Evolutionary conservation across 1,140 invertebrate species (phyloP), one percentile per base, ranked within the genome.

Genomic region (Aphidius gifuensis): DNA sequence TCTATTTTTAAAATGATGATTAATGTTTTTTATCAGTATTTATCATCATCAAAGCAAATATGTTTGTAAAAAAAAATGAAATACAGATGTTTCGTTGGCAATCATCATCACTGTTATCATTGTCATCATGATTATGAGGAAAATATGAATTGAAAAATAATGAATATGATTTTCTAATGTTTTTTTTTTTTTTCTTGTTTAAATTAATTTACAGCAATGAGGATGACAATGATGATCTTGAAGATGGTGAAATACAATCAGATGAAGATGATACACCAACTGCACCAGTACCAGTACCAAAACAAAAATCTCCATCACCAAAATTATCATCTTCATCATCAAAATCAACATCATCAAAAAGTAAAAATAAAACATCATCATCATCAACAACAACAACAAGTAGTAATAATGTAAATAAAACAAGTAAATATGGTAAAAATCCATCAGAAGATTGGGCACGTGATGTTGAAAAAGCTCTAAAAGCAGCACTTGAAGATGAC

Each of bases 381-480:
- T 68, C 55, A 58, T 63, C 54, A 64, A 64, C 54, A 54, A 58
- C 60, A 58, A 59, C 66, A 60, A 59, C 61, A 58, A 51, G 60
- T 16, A 60, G 61, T 38, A 61, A 58, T 38, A 71, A 72, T 38
- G 68, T 70, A 7, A 76, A 79, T 49, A 69, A 76, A 64, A 72
- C 71, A 42, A 32, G 64, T 53, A 78, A 80, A 21, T 78, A 78
- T 47, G 23, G 23, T 32, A 81, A 82, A 62, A 72, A 68, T 66
- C 73, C 79, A 23, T 82, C 85, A 69, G 89, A 90, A 69, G 90
- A 92, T 78, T 90, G 88, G 80, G 89, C 89, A 47, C 85, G 86
- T 38, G 87, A 87, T 74, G 87, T 91, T 66, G 89, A 91, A 70
- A 90, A 90, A 75, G 86, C 88, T 38, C 86, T 91, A 50, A 85